Evolutionary conservation across 2,888 invertebrate species (phyloP).

Genomic region (Schrankia costaestrigalis): DNA sequence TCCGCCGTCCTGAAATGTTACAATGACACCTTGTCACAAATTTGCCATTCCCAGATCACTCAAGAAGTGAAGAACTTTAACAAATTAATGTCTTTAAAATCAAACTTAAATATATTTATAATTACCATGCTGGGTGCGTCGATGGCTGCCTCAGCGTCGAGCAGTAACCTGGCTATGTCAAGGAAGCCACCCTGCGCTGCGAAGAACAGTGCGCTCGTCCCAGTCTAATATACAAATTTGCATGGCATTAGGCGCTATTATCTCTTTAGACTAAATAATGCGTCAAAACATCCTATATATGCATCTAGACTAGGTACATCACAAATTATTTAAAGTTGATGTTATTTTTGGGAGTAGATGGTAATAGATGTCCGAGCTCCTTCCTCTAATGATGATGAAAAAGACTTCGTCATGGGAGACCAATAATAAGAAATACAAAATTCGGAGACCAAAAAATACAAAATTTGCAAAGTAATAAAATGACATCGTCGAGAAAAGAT

Average conservation of each 20-base stretch:
- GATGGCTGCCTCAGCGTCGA: conserved; percentile 89
- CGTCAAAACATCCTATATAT: too few species aligned
- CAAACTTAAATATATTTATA: not conserved
- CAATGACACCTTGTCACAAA: too few species aligned
- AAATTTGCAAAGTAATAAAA: not conserved
- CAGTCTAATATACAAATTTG: conserved; percentile 82
- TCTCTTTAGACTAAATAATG: not conserved
- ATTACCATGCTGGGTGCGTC: conserved; percentile 89
- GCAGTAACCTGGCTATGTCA: conserved; percentile 88
- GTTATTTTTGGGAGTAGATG: too few species aligned
- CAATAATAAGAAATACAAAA: too few species aligned
- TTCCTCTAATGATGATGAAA: too few species aligned
- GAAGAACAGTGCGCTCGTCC: conserved; percentile 95
- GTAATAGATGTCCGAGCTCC: too few species aligned
- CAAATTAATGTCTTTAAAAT: not conserved
- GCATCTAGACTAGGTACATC: too few species aligned
- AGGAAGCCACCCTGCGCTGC: conserved; percentile 95
- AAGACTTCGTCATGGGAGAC: too few species aligned
- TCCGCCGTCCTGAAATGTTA: conserved; percentile 89
- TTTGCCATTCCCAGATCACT: too few species aligned
- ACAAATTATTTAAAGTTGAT: too few species aligned
- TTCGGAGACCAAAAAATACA: too few species aligned
- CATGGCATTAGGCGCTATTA: not conserved
- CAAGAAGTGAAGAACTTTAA: too few species aligned
- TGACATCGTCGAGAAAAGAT: not conserved